Evolutionary conservation across 30 jellyfish, hydroid and myxozoan genomes (phyloP).

Genomic region (Sanderia malayensis): DNA sequence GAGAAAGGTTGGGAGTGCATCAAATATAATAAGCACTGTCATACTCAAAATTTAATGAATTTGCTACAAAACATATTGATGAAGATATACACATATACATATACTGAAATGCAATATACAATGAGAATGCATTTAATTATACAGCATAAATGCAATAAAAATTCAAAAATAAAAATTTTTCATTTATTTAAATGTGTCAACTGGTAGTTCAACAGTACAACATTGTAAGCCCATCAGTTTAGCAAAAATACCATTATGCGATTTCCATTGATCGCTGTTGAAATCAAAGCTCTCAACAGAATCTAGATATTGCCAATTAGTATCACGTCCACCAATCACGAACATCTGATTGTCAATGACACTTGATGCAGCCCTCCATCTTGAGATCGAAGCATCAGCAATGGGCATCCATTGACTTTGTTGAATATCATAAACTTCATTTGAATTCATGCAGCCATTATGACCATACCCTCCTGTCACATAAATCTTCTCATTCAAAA

Average conservation of each 20-base stretch:
- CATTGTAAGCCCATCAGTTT: conserved; percentile 85
- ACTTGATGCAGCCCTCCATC: conserved; percentile 90
- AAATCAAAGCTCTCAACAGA: conserved; percentile 70
- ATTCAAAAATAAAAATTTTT: no score
- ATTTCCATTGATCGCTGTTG: conserved; percentile 50
- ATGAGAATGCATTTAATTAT: no score
- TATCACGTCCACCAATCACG: conserved; percentile 83
- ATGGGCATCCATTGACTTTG: conserved; percentile 22
- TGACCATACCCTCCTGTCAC: conserved; percentile 88
- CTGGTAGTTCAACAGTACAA: conserved; percentile 65
- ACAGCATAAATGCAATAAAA: no score
- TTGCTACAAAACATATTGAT: no score
- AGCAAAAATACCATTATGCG: conserved; percentile 42
- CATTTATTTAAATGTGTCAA: not conserved
- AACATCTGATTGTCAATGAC: conserved; percentile 41
- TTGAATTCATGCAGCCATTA: conserved; percentile 59
- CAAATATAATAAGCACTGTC: no score
- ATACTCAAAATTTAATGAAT: no score
- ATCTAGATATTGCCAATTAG: conserved; percentile 88
- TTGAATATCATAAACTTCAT: conserved; percentile 57
- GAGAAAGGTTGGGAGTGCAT: no score
- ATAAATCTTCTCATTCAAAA: conserved; percentile 53
- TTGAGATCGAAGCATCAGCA: conserved; percentile 46
- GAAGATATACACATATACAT: no score
- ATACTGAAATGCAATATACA: no score